A percentile compares a stretch with the other conserved stretches of the same genome.
Conservation (phyloP, 2,113 vertebrate genomes). For the Barnardius zonarius region DNA sequence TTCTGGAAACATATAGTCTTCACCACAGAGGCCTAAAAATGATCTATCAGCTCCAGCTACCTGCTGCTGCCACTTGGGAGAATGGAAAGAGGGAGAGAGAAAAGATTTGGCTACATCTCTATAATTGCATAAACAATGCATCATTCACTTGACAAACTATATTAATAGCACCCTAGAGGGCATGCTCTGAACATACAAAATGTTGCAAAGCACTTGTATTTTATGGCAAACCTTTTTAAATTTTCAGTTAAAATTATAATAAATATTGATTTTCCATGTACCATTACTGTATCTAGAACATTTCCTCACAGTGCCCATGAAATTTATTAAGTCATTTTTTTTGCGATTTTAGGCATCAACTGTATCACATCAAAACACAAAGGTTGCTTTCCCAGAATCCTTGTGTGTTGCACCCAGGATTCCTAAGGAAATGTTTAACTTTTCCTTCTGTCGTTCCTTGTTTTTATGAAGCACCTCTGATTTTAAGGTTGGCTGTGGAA, state of each 20-base stretch:
- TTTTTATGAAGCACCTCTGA: background rate
- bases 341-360: background rate
- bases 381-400: constrained; percentile 16
- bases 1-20: constrained; percentile 53
- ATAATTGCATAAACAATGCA: constrained; percentile 57
- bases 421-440: background rate
- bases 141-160: constrained; percentile 52
- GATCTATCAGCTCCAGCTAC: constrained; percentile 39
- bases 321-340: constrained; percentile 32
- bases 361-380: background rate
- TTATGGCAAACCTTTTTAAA: constrained; percentile 63
- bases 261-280: constrained; percentile 51
- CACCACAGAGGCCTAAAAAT: constrained; percentile 24
- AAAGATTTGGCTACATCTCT: constrained; percentile 47
- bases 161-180: constrained; percentile 44
- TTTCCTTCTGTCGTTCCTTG: background rate
- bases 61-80: constrained; percentile 24
- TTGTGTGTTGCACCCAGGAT: background rate
- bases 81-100: background rate
- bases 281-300: constrained; percentile 18
- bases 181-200: constrained; percentile 41
- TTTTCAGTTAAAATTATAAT: constrained; percentile 60
- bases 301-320: constrained; percentile 23
- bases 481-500: background rate
- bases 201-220: constrained; percentile 28